Conservation (phyloP, 2,888 invertebrate species). For the Linnaemya vulpina region DNA sequence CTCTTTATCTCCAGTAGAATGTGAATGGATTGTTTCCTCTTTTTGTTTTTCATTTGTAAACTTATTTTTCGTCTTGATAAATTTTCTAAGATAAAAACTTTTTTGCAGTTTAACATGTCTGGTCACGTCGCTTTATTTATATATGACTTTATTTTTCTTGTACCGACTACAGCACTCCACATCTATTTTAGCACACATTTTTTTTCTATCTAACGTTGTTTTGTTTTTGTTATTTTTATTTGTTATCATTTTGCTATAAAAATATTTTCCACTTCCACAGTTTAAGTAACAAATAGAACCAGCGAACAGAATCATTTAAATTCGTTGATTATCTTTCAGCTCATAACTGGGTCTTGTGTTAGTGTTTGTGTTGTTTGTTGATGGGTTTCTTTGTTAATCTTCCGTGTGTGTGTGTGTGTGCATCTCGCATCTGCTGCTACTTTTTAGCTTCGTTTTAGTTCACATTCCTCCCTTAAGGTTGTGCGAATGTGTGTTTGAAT, state of each 20-base stretch:
- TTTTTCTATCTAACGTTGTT: constrained; percentile 36
- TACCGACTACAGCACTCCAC: constrained; percentile 29
- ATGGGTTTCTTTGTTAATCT: neutral
- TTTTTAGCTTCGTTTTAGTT: constrained; percentile 4
- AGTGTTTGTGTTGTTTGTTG: constrained; percentile 10
- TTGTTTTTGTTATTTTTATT: neutral
- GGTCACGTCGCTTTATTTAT: constrained; percentile 65
- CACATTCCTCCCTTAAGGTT: constrained; percentile 35
- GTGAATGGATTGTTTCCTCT: constrained; percentile 22
- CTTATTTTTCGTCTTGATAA: constrained; percentile 23
- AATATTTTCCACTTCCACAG: constrained; percentile 30
- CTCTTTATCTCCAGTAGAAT: constrained; percentile 45
- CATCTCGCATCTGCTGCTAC: constrained; percentile 39
- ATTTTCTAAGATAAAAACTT: constrained; percentile 54
- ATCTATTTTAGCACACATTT: constrained; percentile 51
- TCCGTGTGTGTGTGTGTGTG: constrained; percentile 42
- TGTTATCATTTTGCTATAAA: constrained; percentile 50
- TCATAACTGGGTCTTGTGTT: constrained; percentile 54
- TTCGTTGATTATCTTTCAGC: constrained; percentile 53
- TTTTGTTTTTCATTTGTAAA: neutral
- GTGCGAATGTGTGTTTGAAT: constrained; percentile 49
- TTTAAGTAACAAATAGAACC: constrained; percentile 38
- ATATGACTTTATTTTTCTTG: constrained; percentile 16
- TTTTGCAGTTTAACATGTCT: constrained; percentile 65
- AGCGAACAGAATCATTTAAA: constrained; percentile 56